These are phyloP conservation scores for Polyommatus iphigenia DNA, from an alignment of 2,888 invertebrate species.

Conservation along the genomic window DNA sequence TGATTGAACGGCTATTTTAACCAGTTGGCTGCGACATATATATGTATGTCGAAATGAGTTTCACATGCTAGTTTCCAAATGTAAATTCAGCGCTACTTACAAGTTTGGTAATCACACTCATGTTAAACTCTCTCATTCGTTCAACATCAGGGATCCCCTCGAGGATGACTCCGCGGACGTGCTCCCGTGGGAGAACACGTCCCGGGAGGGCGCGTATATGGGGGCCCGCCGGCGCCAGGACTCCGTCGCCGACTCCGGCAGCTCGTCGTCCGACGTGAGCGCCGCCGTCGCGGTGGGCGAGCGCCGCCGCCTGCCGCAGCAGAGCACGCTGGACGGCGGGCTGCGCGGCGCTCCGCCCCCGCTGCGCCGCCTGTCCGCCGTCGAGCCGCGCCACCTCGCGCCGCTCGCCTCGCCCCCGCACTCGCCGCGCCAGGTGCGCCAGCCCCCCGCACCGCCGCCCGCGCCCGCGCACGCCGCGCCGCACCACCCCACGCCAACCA, in stretches of 20 bases:
- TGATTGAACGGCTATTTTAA: too few relatives aligned
- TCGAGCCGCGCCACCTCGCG: slow-evolving; percentile 81
- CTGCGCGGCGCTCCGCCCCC: slow-evolving; percentile 75
- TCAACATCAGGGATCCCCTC: slow-evolving; percentile 57
- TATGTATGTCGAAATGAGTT: too few relatives aligned
- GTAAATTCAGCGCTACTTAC: too few relatives aligned
- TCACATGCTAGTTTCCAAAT: too few relatives aligned
- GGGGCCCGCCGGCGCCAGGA: slow-evolving; percentile 80
- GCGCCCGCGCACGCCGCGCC: slow-evolving; percentile 58
- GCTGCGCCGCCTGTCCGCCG: slow-evolving; percentile 69
- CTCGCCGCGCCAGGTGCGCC: slow-evolving; percentile 59
- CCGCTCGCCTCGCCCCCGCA: slow-evolving; percentile 70
- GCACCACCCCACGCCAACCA: slow-evolving; percentile 78
- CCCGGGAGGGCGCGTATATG: slow-evolving; percentile 58
- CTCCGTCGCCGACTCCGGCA: slow-evolving; percentile 85
- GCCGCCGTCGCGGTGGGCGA: slow-evolving; percentile 76
- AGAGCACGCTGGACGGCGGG: slow-evolving; percentile 84
- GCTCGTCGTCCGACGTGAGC: slow-evolving; percentile 88
- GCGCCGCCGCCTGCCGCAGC: slow-evolving; percentile 82
- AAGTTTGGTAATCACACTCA: too few relatives aligned
- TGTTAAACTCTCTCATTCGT: too few relatives aligned
- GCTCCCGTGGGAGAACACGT: slow-evolving; percentile 62
- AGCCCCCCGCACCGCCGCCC: slow-evolving; percentile 53
- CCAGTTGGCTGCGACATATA: too few relatives aligned
- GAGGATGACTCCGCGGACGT: slow-evolving; percentile 67